Evolutionary conservation across 2,888 invertebrate genomes (phyloP).

Genomic region (Pyralis farinalis): DNA sequence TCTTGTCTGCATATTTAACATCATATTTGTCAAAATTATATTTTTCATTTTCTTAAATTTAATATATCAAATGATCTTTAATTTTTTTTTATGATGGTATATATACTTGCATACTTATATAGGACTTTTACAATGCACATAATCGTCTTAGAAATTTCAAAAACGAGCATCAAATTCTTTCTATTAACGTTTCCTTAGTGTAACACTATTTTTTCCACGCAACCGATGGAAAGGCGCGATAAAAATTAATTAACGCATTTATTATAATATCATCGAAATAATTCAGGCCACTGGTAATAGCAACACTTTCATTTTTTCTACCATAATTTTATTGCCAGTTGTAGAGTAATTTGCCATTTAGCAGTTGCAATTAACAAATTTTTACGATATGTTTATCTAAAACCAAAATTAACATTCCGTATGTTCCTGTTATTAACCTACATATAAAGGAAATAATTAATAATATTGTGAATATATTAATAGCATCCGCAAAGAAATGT

Average conservation of each 20-base stretch:
- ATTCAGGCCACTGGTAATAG: too few species aligned
- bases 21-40: too few species aligned
- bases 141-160: too few species aligned
- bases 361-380: conserved; percentile 12
- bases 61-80: too few species aligned
- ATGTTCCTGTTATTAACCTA: conserved; percentile 15
- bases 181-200: too few species aligned
- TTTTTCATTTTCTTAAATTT: too few species aligned
- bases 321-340: conserved; percentile 4
- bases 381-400: conserved; percentile 16
- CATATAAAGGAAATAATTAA: conserved; percentile 18
- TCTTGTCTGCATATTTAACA: too few species aligned
- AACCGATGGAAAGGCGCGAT: conserved; percentile 6
- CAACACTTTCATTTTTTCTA: conserved; percentile 11
- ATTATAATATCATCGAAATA: too few species aligned
- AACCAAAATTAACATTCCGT: conserved; percentile 8
- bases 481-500: conserved; percentile 16
- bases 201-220: neutral
- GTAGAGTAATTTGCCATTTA: conserved; percentile 8
- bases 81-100: too few species aligned
- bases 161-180: too few species aligned
- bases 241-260: conserved; percentile 12
- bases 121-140: too few species aligned
- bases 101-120: too few species aligned
- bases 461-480: conserved; percentile 14